phyloP scores from a whole-genome alignment of 2,888 invertebrate species.

The Ophonus ardosiacus region DNA sequence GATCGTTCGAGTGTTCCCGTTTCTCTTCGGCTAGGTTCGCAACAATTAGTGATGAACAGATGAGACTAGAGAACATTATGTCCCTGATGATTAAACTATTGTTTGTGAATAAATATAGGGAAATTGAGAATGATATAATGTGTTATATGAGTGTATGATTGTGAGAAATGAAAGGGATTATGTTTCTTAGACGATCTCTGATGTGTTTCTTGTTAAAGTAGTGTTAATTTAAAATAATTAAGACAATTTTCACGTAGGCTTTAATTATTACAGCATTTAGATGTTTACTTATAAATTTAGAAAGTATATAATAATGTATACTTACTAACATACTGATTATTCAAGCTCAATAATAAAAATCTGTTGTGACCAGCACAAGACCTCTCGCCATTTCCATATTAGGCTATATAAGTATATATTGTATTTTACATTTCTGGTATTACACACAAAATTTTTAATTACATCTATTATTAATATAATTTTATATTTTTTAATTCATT shows the following conservation, averaged over 20 bases:
- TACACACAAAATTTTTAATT: too few species aligned
- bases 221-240: not conserved
- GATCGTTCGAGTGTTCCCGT: conserved; percentile 35
- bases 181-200: not conserved
- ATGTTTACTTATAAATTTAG: not conserved
- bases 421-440: too few species aligned
- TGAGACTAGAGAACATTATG: conserved; percentile 13
- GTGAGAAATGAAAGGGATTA: conserved; percentile 4
- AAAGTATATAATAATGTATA: not conserved
- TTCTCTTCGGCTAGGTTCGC: conserved; percentile 7
- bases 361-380: too few species aligned
- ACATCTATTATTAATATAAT: too few species aligned
- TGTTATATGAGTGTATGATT: not conserved
- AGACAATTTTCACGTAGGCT: not conserved
- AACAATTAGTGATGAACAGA: conserved; percentile 14
- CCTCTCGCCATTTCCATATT: too few species aligned
- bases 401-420: too few species aligned
- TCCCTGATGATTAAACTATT: conserved; percentile 5
- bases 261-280: not conserved
- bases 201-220: not conserved
- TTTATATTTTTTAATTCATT: too few species aligned
- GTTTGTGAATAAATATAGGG: conserved; percentile 19
- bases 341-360: not conserved
- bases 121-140: conserved; percentile 2
- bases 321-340: not conserved